These are phyloP conservation scores for Eudemis profundana DNA, from an alignment of 2,888 invertebrate species.

Conservation along the genomic window DNA sequence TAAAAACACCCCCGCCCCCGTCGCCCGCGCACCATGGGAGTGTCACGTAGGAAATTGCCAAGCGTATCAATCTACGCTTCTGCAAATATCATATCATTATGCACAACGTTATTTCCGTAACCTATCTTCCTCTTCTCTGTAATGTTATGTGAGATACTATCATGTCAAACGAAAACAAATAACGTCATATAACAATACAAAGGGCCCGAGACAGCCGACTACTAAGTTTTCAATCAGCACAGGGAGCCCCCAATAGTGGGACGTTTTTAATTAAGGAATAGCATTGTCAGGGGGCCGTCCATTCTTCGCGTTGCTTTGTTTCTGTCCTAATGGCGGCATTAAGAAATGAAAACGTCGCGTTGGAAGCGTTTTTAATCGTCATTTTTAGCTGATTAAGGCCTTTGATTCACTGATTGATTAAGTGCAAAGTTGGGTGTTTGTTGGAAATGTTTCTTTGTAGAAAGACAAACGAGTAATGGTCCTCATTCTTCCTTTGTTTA, in stretches of 20 bases:
- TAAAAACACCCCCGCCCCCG: too few species aligned
- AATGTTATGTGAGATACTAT: neutral
- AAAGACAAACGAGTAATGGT: neutral
- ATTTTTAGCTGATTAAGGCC: slow-evolving; percentile 52
- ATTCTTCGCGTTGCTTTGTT: slow-evolving; percentile 71
- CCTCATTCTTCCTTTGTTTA: neutral
- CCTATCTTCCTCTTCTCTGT: too few species aligned
- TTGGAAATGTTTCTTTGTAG: neutral
- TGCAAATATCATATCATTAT: too few species aligned
- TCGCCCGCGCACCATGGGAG: too few species aligned
- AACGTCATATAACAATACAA: slow-evolving; percentile 14
- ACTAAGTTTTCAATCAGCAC: slow-evolving; percentile 42
- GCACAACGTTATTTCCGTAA: too few species aligned
- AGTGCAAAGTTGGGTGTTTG: slow-evolving; percentile 32
- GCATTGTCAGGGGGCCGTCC: slow-evolving; percentile 66
- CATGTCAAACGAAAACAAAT: slow-evolving; percentile 16
- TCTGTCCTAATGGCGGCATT: slow-evolving; percentile 66
- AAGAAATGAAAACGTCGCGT: slow-evolving; percentile 61
- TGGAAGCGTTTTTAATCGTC: slow-evolving; percentile 39
- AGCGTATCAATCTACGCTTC: too few species aligned
- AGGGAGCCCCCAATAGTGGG: slow-evolving; percentile 64
- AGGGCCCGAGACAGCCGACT: slow-evolving; percentile 16
- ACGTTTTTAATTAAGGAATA: slow-evolving; percentile 82
- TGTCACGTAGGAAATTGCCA: too few species aligned
- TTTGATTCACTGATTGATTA: slow-evolving; percentile 38